Evolutionary conservation across 2,113 vertebrate genomes (phyloP).

Genomic region (Baryphthengus martii): DNA sequence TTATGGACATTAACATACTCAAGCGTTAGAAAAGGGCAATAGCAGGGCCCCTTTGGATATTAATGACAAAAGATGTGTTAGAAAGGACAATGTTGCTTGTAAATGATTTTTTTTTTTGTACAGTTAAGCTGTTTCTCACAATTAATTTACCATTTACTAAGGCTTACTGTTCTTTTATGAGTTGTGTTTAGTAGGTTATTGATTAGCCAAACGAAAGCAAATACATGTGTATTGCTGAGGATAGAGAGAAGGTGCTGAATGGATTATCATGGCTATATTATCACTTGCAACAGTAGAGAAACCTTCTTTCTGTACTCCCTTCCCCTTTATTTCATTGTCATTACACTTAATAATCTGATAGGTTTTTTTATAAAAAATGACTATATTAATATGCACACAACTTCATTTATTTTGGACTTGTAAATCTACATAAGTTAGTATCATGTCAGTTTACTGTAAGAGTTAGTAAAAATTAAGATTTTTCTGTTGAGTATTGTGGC

Average conservation of each 20-base stretch:
- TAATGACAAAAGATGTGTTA: constrained; percentile 58
- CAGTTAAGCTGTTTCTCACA: not conserved
- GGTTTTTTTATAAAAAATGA: not conserved
- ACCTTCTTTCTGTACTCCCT: not conserved
- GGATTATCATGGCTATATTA: not conserved
- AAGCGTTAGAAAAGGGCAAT: constrained; percentile 45
- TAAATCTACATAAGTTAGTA: not conserved
- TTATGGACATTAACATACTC: constrained; percentile 52
- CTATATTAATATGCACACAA: not conserved
- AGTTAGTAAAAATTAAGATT: not conserved
- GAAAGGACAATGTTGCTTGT: constrained; percentile 28
- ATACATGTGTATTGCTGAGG: not conserved
- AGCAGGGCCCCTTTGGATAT: not conserved
- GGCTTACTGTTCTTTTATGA: not conserved
- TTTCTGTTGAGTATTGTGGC: not conserved
- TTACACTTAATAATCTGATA: not conserved
- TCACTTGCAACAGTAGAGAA: not conserved
- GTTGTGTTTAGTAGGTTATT: constrained; percentile 38
- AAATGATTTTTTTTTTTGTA: not conserved
- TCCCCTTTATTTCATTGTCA: not conserved
- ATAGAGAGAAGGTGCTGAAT: not conserved
- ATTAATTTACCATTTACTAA: constrained; percentile 21
- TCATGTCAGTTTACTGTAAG: not conserved
- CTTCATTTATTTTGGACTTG: not conserved
- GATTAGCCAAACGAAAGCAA: constrained; percentile 28